Evolutionary conservation across 2,888 invertebrate species (phyloP), one percentile per base, ranked within the genome.

Genomic region (Troglohyphantes excavatus): DNA sequence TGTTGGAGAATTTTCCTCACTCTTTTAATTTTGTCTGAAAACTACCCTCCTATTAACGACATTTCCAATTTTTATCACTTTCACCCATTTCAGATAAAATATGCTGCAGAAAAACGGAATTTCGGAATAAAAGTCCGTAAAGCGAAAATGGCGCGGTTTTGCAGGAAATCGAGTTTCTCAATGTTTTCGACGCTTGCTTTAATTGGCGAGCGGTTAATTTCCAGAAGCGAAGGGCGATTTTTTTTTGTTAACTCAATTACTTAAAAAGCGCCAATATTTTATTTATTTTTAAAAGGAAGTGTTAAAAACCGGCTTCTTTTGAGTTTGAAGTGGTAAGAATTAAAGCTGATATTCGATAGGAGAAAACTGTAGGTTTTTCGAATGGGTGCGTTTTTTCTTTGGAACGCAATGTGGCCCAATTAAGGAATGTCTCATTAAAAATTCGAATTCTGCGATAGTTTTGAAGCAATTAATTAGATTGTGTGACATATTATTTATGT

Each of bases 1-100:
- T 72, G 21, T 43, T 70, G 5, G 23, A 27, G 21, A 23, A 33
- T 70, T 82, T 53, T 82, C 17, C 81, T 29, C 33, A 23, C 63
- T 27, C 76, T 63, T 63, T 76, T 53, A 27, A 43, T 43, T 13
- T 43, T 17, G 53, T 11, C 33, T 9, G 29, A 33, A 68, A 33
- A 33, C 39, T 11, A 29, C 67, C 11, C 67, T 21, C 67, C 76
- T 67, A 85, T 85, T 85, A 85, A 68, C 68, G 43, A 33, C 29
- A 67, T 39, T 76, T 73, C 23, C 76, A 29, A 27, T 76, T 85
- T 85, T 85, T 76, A 85, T 85, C 85, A 76, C 68, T 43, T 75
- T 68, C 76, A 76, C 76, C 65, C 59, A 68, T 75, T 33, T n/a
- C 76, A 76, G 76, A 76, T 85, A 85, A 39, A 85, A 76, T 85